Evolutionary conservation across 2,113 vertebrate genomes (phyloP).

Genomic region (Mesitornis unicolor): DNA sequence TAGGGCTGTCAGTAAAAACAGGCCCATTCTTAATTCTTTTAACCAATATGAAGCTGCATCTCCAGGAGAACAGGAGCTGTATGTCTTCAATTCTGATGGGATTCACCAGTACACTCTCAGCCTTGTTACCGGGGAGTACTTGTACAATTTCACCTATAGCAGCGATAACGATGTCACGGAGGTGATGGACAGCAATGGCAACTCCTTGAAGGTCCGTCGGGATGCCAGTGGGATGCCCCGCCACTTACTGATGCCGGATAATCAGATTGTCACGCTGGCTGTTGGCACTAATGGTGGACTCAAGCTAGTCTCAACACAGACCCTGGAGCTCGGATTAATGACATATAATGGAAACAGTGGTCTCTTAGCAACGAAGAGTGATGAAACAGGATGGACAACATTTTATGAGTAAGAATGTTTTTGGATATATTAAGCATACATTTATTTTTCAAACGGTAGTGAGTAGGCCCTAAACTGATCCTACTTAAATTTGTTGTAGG

Average conservation of each 20-base stretch:
- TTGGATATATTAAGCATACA: conserved; percentile 30
- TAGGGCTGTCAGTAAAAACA: conserved; percentile 91
- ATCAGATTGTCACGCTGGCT: conserved; percentile 91
- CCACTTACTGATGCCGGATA: conserved; percentile 92
- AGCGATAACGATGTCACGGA: conserved; percentile 84
- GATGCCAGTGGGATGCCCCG: conserved; percentile 85
- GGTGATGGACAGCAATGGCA: conserved; percentile 90
- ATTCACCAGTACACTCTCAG: conserved; percentile 94
- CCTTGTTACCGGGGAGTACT: conserved; percentile 92
- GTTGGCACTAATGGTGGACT: conserved; percentile 88
- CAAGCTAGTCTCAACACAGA: conserved; percentile 88
- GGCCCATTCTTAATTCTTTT: conserved; percentile 80
- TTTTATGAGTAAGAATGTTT: conserved; percentile 95
- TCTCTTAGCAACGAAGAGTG: conserved; percentile 93
- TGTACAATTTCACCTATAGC: conserved; percentile 94
- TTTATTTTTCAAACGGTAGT: conserved; percentile 33
- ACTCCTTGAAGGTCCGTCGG: conserved; percentile 89
- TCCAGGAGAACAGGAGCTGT: conserved; percentile 93
- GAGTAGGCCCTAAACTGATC: background rate
- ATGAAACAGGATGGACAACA: conserved; percentile 97
- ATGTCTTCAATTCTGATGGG: conserved; percentile 92
- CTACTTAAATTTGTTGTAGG: background rate
- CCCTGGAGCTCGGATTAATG: conserved; percentile 92
- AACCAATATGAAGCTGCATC: conserved; percentile 95
- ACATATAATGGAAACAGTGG: conserved; percentile 92